Evolutionary conservation across 1,140 invertebrate species (phyloP).

Genomic region (Hyphantria cunea): DNA sequence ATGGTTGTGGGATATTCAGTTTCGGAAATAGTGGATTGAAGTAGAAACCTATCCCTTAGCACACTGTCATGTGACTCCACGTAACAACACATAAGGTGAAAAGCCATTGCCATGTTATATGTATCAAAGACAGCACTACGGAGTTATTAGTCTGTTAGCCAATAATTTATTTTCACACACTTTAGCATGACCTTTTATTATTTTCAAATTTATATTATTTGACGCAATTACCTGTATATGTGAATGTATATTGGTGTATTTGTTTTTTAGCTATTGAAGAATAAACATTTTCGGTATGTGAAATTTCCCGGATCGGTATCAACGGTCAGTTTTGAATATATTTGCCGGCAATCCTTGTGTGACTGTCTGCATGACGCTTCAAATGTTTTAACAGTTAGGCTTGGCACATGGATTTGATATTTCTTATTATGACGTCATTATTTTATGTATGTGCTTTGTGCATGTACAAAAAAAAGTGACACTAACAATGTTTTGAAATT

Average conservation of each 20-base stretch:
- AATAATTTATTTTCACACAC: neutral
- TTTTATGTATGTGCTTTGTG: no score
- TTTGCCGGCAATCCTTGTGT: conserved; percentile 65
- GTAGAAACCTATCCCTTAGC: no score
- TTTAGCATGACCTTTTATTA: conserved; percentile 14
- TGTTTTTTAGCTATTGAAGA: conserved; percentile 82
- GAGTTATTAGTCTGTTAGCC: no score
- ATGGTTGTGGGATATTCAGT: no score
- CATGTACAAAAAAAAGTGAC: no score
- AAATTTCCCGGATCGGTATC: conserved; percentile 78
- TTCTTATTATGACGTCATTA: no score
- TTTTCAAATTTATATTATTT: conserved; percentile 41
- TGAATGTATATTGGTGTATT: conserved; percentile 78
- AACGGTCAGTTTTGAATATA: conserved; percentile 76
- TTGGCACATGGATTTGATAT: conserved; percentile 8
- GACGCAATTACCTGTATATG: conserved; percentile 33
- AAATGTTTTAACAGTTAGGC: conserved; percentile 31
- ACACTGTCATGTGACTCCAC: no score
- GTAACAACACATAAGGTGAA: no score
- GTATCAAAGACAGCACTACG: no score
- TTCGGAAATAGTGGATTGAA: no score
- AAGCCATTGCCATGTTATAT: no score
- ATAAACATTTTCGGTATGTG: conserved; percentile 82
- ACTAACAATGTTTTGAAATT: no score
- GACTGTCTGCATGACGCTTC: conserved; percentile 70